Conservation (phyloP, 2,797 vertebrate genomes). For the Pangasius mekongensis region DNA sequence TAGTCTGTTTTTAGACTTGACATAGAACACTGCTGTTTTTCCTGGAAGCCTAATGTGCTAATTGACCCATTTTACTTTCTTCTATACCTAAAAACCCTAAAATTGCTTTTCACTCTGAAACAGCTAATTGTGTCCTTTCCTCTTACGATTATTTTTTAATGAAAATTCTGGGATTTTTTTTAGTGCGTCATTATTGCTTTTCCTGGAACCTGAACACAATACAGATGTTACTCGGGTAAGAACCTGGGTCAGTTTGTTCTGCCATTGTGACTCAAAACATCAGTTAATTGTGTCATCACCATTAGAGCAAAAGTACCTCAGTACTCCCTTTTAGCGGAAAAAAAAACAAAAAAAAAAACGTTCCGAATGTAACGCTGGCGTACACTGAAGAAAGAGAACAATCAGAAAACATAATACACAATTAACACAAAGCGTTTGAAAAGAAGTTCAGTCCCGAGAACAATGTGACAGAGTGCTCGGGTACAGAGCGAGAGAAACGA, state of each 20-base stretch:
- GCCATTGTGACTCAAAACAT: background rate
- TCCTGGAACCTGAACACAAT: constrained; percentile 5
- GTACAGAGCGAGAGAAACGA: background rate
- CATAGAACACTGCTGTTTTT: background rate
- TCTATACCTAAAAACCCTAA: background rate
- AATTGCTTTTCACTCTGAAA: background rate
- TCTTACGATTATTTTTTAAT: background rate
- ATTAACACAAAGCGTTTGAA: background rate
- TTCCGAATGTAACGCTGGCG: background rate
- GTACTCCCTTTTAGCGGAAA: background rate
- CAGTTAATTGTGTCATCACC: background rate
- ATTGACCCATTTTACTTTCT: background rate
- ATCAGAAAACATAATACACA: background rate
- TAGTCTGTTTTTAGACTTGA: background rate
- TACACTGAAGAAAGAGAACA: background rate
- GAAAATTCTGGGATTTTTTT: background rate
- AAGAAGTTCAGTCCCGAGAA: background rate
- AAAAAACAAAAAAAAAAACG: too few relatives aligned
- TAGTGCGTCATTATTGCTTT: background rate
- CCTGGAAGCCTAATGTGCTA: background rate
- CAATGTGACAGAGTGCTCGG: background rate
- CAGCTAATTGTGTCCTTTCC: background rate
- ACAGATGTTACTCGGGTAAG: background rate
- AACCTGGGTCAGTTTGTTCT: background rate
- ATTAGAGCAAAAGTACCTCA: background rate